Evolutionary conservation across 2,888 invertebrate genomes (phyloP).

Genomic region (Megastigmus dorsalis): DNA sequence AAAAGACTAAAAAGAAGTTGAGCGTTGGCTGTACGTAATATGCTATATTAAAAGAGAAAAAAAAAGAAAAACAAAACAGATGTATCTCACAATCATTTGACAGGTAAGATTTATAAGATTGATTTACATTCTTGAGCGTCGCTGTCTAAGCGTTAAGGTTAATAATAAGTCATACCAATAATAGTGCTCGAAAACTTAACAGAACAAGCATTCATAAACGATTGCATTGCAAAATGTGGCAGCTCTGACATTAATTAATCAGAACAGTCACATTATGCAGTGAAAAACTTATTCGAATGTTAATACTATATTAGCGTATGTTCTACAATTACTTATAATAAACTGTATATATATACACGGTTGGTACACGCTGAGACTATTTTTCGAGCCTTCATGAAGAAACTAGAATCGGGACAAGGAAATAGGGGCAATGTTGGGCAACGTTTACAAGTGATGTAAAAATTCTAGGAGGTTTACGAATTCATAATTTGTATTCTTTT

Average conservation of each 20-base stretch:
- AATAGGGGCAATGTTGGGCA: slow-evolving; percentile 15
- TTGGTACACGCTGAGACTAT: slow-evolving; percentile 58
- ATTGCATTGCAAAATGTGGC: slow-evolving; percentile 57
- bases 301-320: slow-evolving; percentile 52
- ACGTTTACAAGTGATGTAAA: not conserved
- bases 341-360: slow-evolving; percentile 59
- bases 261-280: slow-evolving; percentile 19
- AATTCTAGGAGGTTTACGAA: slow-evolving; percentile 15
- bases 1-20: not conserved
- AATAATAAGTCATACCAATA: slow-evolving; percentile 40
- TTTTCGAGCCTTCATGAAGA: slow-evolving; percentile 37
- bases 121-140: slow-evolving; percentile 19
- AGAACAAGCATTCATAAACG: slow-evolving; percentile 62
- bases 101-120: slow-evolving; percentile 13
- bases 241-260: slow-evolving; percentile 42
- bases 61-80: slow-evolving; percentile 14
- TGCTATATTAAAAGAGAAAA: slow-evolving; percentile 26
- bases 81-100: slow-evolving; percentile 44
- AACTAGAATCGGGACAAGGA: slow-evolving; percentile 37
- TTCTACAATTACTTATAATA: slow-evolving; percentile 60
- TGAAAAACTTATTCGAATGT: slow-evolving; percentile 36
- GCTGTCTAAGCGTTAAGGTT: slow-evolving; percentile 38
- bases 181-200: slow-evolving; percentile 64
- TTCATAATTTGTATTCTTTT: not conserved
- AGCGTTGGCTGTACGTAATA: slow-evolving; percentile 20